Conservation (phyloP, 2,888 invertebrate genomes). For the Cerceris rybyensis region DNA sequence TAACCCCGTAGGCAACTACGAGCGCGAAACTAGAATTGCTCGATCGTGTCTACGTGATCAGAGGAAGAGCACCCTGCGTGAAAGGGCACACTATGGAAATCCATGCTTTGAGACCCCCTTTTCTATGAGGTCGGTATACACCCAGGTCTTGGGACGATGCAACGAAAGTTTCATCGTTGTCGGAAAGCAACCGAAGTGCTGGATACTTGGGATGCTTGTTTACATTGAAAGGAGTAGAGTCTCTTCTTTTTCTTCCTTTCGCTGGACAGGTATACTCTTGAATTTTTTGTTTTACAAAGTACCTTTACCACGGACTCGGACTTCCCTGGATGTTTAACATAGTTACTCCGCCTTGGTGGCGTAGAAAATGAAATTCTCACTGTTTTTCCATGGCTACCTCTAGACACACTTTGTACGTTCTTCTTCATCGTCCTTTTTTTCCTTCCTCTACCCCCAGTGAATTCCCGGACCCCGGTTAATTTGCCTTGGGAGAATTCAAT, state of each 20-base stretch:
- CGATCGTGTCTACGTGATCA: slow-evolving; percentile 68
- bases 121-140: slow-evolving; percentile 8
- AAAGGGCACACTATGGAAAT: slow-evolving; percentile 58
- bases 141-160: slow-evolving; percentile 3
- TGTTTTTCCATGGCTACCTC: background rate
- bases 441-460: background rate
- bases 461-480: background rate
- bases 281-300: slow-evolving; percentile 42
- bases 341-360: background rate
- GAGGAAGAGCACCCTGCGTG: slow-evolving; percentile 46
- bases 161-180: background rate
- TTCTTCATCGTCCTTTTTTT: background rate
- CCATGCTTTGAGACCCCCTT: slow-evolving; percentile 40
- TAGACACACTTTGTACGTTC: background rate
- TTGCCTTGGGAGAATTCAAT: no score
- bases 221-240: background rate
- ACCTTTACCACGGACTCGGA: slow-evolving; percentile 14
- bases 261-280: slow-evolving; percentile 9
- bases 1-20: slow-evolving; percentile 57
- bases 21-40: slow-evolving; percentile 65
- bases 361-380: slow-evolving; percentile 17
- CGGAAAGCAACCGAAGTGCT: background rate
- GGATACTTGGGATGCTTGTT: slow-evolving; percentile 5
- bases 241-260: background rate
- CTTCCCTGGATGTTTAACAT: background rate